Conservation (phyloP, 2,113 vertebrate genomes). For the Eurypyga helias region DNA sequence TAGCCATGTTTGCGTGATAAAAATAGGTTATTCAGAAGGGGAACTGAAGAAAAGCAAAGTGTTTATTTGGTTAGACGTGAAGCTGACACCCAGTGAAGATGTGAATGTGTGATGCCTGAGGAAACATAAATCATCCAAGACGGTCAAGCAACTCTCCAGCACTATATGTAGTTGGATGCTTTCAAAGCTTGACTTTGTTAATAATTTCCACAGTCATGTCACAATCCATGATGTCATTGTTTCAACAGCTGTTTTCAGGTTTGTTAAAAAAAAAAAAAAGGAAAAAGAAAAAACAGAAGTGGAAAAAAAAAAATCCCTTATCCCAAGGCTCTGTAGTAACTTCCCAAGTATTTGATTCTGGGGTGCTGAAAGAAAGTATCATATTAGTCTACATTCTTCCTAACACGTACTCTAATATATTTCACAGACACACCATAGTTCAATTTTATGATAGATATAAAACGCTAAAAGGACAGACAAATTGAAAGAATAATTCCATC, state of each 20-base stretch:
- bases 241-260: constrained; percentile 80
- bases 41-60: background rate
- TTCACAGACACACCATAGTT: background rate
- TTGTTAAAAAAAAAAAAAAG: background rate
- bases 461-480: background rate
- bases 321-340: background rate
- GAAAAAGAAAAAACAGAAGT: background rate
- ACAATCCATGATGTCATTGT: constrained; percentile 76
- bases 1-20: background rate
- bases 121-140: constrained; percentile 48
- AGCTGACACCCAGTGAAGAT: background rate
- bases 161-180: constrained; percentile 27
- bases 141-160: background rate
- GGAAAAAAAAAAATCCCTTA: background rate
- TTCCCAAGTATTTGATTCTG: constrained; percentile 53
- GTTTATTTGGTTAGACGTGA: background rate
- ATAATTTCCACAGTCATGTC: constrained; percentile 69
- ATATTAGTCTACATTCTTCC: constrained; percentile 1
- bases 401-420: background rate
- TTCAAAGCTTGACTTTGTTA: constrained; percentile 65
- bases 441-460: background rate
- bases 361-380: constrained; percentile 44
- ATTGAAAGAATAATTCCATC: background rate
- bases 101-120: background rate
- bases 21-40: background rate